Evolutionary conservation across 2,113 vertebrate genomes (phyloP), one percentile per base, ranked within the genome.

Genomic region (Psilopsiagon aymara): DNA sequence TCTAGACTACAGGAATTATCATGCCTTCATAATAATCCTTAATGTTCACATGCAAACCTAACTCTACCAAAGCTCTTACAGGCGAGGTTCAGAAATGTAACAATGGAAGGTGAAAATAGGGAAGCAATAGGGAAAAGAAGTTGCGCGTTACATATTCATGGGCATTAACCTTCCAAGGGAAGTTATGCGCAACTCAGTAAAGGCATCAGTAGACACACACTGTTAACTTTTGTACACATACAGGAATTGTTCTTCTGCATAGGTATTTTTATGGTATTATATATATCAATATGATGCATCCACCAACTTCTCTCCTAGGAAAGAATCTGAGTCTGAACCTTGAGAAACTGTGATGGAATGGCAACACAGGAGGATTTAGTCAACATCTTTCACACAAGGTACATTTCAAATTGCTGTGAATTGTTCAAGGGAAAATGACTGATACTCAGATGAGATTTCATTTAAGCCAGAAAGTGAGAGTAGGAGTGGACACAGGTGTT

Each of bases 11-110:
- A 78, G 86, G 39, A 92, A 73, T 95, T 91, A 73, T 25, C 84
- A n/a, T 94, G 74, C 74, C 74, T 95, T 91, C 53, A 31, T 89
- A 87, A 78, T 78, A 78, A 68, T 92, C 57, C 68, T 78, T 95
- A 95, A 92, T 73, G 57, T 59, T 94, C 29, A 66, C 33, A 46
- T 87, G 81, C 70, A 94, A 95, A 87, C 66, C 47, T 94, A 89
- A 69, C 47, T 89, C 86, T 91, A 44, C 47, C 29, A 44, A 52
- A 82, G 52, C 70, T 91, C 74, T 95, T 86, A 74, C n/a, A 84
- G 92, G 60, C 57, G 49, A 23, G 4, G 0, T 75, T 89, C 39
- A 84, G 39, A 87, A 94, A 59, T 44, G 24, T 75, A 82, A 84
- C 86, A 94, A 89, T 60, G 44, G 60, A 87, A 81, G 66, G 39